phyloP scores from a whole-genome alignment of 2,113 vertebrate species.

The Engraulis encrasicolus region DNA sequence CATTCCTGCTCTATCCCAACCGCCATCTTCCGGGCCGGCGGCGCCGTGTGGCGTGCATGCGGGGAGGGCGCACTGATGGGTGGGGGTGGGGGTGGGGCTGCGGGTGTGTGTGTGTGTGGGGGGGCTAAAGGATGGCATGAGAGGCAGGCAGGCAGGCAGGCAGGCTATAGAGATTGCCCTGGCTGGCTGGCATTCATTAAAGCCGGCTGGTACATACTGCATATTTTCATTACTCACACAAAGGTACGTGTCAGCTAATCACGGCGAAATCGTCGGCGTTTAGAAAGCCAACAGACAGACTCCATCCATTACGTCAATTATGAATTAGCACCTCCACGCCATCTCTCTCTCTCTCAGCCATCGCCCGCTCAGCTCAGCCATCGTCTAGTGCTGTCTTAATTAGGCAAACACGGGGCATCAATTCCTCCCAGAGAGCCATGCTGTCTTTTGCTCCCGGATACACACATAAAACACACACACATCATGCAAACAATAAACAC shows the following conservation, averaged over 20 bases:
- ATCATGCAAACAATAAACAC: background rate
- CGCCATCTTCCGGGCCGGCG: slow-evolving; percentile 82
- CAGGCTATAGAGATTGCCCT: too few species aligned
- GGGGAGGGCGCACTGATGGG: slow-evolving; percentile 81
- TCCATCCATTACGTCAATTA: slow-evolving; percentile 93
- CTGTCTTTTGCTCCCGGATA: slow-evolving; percentile 33
- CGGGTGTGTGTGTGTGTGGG: slow-evolving; percentile 68
- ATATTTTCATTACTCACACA: slow-evolving; percentile 84
- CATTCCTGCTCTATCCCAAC: slow-evolving; percentile 79
- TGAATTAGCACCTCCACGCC: slow-evolving; percentile 80
- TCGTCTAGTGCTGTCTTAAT: slow-evolving; percentile 86
- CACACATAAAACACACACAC: slow-evolving; percentile 23
- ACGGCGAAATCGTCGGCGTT: slow-evolving; percentile 82
- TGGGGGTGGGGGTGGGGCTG: slow-evolving; percentile 51
- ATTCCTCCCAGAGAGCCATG: slow-evolving; percentile 64
- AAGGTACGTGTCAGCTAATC: slow-evolving; percentile 84
- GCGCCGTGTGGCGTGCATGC: too few species aligned
- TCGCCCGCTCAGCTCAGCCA: slow-evolving; percentile 78
- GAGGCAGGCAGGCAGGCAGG: slow-evolving; percentile 18
- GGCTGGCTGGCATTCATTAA: slow-evolving; percentile 80
- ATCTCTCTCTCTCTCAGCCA: too few species aligned
- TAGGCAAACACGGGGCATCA: slow-evolving; percentile 76
- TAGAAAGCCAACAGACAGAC: slow-evolving; percentile 84
- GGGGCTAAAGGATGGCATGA: slow-evolving; percentile 60
- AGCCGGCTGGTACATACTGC: slow-evolving; percentile 77